Evolutionary conservation across 2,113 vertebrate genomes (phyloP).

Genomic region (Macrotus californicus): DNA sequence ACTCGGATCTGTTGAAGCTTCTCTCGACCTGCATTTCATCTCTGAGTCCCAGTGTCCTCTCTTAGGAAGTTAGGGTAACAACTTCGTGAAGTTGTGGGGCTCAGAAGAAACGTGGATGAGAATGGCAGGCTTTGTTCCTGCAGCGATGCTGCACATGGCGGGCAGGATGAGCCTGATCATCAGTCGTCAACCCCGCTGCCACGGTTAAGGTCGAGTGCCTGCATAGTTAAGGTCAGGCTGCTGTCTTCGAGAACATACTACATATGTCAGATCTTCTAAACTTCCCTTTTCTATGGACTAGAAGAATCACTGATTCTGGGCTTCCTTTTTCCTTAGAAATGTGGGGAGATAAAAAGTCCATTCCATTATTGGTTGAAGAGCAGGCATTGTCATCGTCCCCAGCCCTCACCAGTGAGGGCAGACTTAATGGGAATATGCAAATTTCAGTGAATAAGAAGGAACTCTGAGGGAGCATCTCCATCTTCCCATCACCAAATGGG

Average conservation of each 20-base stretch:
- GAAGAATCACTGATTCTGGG: background rate
- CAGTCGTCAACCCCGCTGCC: background rate
- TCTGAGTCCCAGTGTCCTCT: background rate
- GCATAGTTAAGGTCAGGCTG: background rate
- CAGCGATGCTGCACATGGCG: background rate
- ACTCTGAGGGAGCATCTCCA: background rate
- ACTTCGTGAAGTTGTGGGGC: background rate
- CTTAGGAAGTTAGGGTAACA: background rate
- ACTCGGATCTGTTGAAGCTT: background rate
- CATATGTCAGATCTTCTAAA: background rate
- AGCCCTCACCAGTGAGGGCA: background rate
- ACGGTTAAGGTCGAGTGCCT: no score
- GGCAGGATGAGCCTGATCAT: fast-evolving
- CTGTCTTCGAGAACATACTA: background rate
- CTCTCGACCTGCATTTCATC: background rate
- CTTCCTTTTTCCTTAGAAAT: background rate
- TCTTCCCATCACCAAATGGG: background rate
- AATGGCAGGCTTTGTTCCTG: background rate
- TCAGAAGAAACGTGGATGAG: background rate
- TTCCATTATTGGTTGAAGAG: background rate
- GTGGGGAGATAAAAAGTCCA: background rate
- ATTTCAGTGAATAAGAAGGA: background rate
- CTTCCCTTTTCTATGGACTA: background rate
- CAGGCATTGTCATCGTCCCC: background rate
- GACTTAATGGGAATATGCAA: background rate